phyloP scores from a whole-genome alignment of 2,113 vertebrate species.

The Argyrosomus japonicus region DNA sequence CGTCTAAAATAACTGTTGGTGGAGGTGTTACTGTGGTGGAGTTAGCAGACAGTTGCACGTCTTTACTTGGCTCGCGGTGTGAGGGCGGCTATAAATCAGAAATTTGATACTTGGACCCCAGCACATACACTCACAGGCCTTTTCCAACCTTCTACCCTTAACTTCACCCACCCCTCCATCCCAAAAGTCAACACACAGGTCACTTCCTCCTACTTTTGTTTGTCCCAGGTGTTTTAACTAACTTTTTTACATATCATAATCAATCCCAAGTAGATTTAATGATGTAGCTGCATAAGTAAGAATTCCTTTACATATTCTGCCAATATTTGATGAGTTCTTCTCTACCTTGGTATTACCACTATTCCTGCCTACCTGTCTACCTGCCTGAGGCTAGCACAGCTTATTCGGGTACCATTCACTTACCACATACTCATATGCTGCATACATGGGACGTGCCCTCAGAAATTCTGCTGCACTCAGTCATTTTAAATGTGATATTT shows the following conservation, averaged over 20 bases:
- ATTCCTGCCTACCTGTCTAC: constrained; percentile 1
- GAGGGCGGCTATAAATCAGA: constrained; percentile 55
- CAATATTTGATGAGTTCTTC: background rate
- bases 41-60: constrained; percentile 36
- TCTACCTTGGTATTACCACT: background rate
- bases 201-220: constrained; percentile 3
- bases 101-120: constrained; percentile 40
- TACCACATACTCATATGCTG: background rate
- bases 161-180: background rate
- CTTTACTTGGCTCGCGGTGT: constrained; percentile 10
- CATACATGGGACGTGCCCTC: background rate
- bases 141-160: background rate
- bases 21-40: constrained; percentile 19
- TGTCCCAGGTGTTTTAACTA: background rate
- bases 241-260: background rate
- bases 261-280: background rate
- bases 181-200: background rate
- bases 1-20: constrained; percentile 27
- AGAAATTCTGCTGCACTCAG: background rate
- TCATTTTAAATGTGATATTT: constrained; percentile 28
- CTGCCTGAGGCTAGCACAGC: constrained; percentile 13
- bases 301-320: background rate
- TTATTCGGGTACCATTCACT: background rate
- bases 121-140: background rate
- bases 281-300: background rate